Base-by-base conservation (phyloP, 2,888 invertebrate species). In the Lasius fuliginosus region DNA sequence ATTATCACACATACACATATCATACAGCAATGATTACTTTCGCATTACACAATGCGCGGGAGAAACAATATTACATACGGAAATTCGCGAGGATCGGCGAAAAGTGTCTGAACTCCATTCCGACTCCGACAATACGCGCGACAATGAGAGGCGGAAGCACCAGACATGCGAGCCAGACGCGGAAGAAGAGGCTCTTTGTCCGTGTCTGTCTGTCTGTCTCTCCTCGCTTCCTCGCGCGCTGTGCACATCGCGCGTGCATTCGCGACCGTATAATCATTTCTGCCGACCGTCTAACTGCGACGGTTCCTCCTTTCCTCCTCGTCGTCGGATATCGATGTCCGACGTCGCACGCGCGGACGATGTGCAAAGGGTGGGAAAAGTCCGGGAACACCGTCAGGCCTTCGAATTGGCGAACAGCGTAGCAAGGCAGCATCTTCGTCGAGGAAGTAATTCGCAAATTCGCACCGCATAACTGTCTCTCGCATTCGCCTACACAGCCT, bases 391-490 rank as follows among this genome's bases (percentile, higher is more conserved):
- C 82, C 86, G 90, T 91, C 94, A 93, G 93, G 94, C 93, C 94
- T 94, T 93, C 93, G 90, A 93, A 93, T 93, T 93, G 93, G 94
- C 94, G 93, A 94, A 94, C 93, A 89, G 75, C 62, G 68, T 85
- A 94, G 76, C 91, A 91, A 92, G 93, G 73, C 36, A 89, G 64
- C 90, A 94, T 90, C 86, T 64, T 60, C 5, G 42, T 6, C 84
- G 89, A 94, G 84, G 90, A 93, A 91, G 93, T 92, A 53, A 85
- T 92, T 92, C 90, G 92, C 93, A 89, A 92, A 92, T 91, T 90
- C 83, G 89, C 85, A 68, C 40, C 33, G 9, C 65, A n/a, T 62
- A 23, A 53, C 49, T 53, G 49, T 53, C 8, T n/a, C 12, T n/a
- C 8, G 6, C 77, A 56, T 33, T 23, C 12, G 33, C 11, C 27